Conservation (phyloP, 2,888 invertebrate species). For the Mantis religiosa region DNA sequence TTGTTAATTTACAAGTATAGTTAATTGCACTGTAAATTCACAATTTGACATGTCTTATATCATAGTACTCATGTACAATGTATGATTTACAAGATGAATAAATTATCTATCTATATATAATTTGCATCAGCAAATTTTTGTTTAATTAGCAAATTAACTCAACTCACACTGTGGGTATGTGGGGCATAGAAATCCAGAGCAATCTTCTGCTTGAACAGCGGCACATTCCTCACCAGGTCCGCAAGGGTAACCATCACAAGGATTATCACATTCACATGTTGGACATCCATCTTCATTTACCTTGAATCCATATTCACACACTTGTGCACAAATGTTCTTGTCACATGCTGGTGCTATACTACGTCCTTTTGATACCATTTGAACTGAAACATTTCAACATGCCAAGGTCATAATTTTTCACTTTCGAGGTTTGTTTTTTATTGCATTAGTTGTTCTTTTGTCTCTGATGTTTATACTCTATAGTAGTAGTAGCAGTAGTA, state of each 20-base stretch:
- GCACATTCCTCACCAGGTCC: constrained; percentile 65
- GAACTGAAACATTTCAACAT: background rate
- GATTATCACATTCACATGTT: constrained; percentile 81
- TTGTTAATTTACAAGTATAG: no score
- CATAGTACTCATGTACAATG: no score
- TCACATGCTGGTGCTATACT: constrained; percentile 53
- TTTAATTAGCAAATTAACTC: background rate
- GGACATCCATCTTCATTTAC: constrained; percentile 67
- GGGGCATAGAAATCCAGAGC: constrained; percentile 55
- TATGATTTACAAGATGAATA: no score
- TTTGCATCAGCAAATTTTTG: background rate
- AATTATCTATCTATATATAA: no score
- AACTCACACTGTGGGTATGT: constrained; percentile 73
- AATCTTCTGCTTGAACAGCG: constrained; percentile 58
- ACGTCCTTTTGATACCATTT: constrained; percentile 24
- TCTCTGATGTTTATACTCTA: no score
- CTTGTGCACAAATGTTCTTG: constrained; percentile 70
- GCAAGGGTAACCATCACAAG: constrained; percentile 60
- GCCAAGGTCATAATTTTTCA: no score
- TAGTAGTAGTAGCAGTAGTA: no score
- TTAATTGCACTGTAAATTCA: no score
- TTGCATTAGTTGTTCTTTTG: no score
- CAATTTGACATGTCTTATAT: no score
- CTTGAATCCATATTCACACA: constrained; percentile 82
- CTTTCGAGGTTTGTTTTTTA: no score